Conservation (phyloP, 2,888 invertebrate genomes). For the Metalampra italica region DNA sequence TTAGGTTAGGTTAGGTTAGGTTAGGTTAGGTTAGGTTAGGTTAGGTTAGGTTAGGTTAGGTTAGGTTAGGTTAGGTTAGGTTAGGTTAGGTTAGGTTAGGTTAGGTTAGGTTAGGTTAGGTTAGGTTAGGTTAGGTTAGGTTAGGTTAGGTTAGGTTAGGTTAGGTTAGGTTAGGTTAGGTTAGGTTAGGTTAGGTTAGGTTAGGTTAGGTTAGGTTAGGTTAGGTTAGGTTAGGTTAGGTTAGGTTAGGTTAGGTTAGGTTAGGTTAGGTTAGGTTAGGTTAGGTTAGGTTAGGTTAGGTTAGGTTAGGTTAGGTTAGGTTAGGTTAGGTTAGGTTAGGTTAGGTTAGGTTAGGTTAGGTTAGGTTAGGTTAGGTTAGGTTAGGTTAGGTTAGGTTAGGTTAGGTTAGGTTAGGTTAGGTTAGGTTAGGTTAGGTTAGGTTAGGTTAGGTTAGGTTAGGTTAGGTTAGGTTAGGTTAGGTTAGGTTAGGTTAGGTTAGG, state of each 20-base stretch:
- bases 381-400: conserved; percentile 9
- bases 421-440: conserved; percentile 12
- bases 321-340: conserved; percentile 10
- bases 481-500: conserved; percentile 16
- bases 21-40: too few species aligned
- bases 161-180: conserved; percentile 13
- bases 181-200: conserved; percentile 9
- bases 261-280: conserved; percentile 12
- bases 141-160: conserved; percentile 18
- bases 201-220: conserved; percentile 9
- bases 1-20: too few species aligned
- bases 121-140: conserved; percentile 17
- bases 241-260: conserved; percentile 10
- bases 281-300: conserved; percentile 7
- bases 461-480: conserved; percentile 17
- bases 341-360: conserved; percentile 8
- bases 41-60: too few species aligned
- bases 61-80: too few species aligned
- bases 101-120: conserved; percentile 12
- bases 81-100: too few species aligned
- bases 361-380: conserved; percentile 7
- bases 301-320: conserved; percentile 6
- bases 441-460: conserved; percentile 14
- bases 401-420: conserved; percentile 7
- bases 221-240: conserved; percentile 9